phyloP scores from a whole-genome alignment of 2,888 invertebrate genomes.

The Xylocampa areola region DNA sequence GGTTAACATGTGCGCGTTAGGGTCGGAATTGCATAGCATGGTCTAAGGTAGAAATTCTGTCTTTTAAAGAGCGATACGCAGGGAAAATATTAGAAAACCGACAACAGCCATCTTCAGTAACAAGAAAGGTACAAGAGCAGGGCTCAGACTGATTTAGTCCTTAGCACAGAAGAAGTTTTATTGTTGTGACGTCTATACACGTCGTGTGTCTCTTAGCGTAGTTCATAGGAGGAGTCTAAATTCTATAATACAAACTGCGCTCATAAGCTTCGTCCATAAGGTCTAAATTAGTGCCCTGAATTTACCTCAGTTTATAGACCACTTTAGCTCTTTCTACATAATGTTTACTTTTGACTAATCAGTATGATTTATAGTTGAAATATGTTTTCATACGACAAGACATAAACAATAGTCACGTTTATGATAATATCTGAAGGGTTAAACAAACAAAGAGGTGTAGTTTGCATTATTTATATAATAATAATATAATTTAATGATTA shows the following conservation, averaged over 20 bases:
- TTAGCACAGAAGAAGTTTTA: too few relatives aligned
- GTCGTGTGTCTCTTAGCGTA: too few relatives aligned
- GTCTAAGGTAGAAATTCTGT: neutral
- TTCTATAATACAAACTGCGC: too few relatives aligned
- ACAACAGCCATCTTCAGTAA: too few relatives aligned
- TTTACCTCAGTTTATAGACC: neutral
- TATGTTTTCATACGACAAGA: constrained; percentile 15
- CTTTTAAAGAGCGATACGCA: neutral
- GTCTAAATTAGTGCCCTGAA: neutral
- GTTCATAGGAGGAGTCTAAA: too few relatives aligned
- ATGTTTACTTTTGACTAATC: constrained; percentile 3
- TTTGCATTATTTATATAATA: constrained; percentile 10
- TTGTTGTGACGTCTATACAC: too few relatives aligned
- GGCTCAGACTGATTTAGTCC: too few relatives aligned
- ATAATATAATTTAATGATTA: too few relatives aligned
- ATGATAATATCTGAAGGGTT: constrained; percentile 18
- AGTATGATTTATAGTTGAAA: constrained; percentile 11
- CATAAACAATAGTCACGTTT: constrained; percentile 17
- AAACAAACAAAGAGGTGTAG: constrained; percentile 27
- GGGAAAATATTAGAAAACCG: too few relatives aligned
- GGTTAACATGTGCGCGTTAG: constrained; percentile 16
- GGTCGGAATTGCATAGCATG: neutral
- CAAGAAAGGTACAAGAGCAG: too few relatives aligned
- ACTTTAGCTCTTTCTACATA: constrained; percentile 9
- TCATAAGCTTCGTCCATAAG: too few relatives aligned